Evolutionary conservation across 2,113 vertebrate genomes (phyloP).

Genomic region (Leptobrachium ailaonicum): DNA sequence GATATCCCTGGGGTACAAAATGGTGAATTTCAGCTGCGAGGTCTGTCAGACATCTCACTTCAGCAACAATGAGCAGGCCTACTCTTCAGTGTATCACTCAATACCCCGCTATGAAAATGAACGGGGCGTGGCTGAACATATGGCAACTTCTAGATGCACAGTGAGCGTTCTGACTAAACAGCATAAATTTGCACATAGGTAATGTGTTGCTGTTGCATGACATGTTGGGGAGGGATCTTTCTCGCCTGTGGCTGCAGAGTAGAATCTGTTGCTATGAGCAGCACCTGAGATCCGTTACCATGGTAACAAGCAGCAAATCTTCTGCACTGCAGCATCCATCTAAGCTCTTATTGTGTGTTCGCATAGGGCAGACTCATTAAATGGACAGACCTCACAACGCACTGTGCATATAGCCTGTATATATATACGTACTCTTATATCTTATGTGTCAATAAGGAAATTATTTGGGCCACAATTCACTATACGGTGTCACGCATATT

Average conservation of each 20-base stretch:
- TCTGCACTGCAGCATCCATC: constrained; percentile 8
- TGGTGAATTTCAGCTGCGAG: not conserved
- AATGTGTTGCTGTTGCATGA: constrained; percentile 18
- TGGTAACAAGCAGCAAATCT: constrained; percentile 45
- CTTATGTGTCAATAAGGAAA: too few relatives aligned
- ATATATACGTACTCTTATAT: not conserved
- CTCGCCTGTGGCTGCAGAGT: constrained; percentile 14
- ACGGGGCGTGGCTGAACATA: not conserved
- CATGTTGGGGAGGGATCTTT: constrained; percentile 12
- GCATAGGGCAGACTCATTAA: constrained; percentile 1
- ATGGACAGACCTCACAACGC: not conserved
- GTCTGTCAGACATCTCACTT: not conserved
- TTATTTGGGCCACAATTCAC: too few relatives aligned
- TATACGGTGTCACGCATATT: too few relatives aligned
- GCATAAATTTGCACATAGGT: constrained; percentile 17
- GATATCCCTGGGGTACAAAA: not conserved
- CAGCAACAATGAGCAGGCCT: not conserved
- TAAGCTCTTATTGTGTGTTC: constrained; percentile 4
- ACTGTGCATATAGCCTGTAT: not conserved
- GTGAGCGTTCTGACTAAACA: not conserved
- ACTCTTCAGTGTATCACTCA: not conserved
- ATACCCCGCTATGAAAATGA: not conserved
- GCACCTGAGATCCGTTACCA: constrained; percentile 47
- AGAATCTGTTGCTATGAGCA: constrained; percentile 44
- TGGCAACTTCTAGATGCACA: not conserved